Conservation (phyloP, 37 sponge, comb jelly and placozoan genomes). For the Mnemiopsis leidyi region DNA sequence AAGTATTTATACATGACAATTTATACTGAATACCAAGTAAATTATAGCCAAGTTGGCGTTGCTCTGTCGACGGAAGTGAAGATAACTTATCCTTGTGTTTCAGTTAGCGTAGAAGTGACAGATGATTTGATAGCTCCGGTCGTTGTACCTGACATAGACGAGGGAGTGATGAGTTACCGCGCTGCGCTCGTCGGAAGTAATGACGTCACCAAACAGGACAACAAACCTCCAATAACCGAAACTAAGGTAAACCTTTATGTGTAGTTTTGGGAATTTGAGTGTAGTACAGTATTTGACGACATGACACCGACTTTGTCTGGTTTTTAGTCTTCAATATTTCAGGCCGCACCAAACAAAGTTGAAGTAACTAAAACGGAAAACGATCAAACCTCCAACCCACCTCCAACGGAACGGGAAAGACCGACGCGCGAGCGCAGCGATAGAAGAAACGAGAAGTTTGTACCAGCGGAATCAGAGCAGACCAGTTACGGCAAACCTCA, state of each 20-base stretch:
- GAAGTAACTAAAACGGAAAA: background rate
- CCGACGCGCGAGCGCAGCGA: background rate
- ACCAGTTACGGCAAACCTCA: background rate
- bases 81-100: no score
- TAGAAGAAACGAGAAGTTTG: slow-evolving; percentile 30
- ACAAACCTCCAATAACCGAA: background rate
- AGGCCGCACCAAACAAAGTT: background rate
- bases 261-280: no score
- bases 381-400: background rate
- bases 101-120: background rate
- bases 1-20: no score
- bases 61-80: no score
- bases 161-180: slow-evolving; percentile 26
- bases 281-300: no score
- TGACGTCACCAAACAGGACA: background rate
- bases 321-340: background rate
- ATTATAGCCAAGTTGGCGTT: no score
- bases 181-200: background rate
- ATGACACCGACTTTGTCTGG: background rate
- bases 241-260: background rate
- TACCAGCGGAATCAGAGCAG: background rate
- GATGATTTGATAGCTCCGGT: background rate
- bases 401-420: background rate
- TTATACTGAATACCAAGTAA: no score
- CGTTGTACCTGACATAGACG: background rate